Evolutionary conservation across 2,888 invertebrate genomes (phyloP), one percentile per base, ranked within the genome.

Genomic region (Patella caerulea): DNA sequence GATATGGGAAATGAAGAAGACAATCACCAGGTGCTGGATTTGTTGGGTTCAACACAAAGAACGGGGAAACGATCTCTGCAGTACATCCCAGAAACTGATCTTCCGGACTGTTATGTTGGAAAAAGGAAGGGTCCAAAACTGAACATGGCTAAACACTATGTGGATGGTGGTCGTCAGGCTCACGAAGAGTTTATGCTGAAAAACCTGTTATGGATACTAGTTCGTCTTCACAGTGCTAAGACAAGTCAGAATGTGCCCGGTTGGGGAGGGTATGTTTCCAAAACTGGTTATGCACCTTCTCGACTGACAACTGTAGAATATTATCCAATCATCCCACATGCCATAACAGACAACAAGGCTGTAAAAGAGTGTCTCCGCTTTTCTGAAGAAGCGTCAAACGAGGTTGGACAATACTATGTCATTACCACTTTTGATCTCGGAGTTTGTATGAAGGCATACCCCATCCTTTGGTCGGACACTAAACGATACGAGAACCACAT

Each of bases 371-470:
- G 82, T 29, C 65, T 82, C 17, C 45, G 79, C 24, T 74, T 73
- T 69, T 75, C 83, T 14, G 82, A 81, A 73, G 72, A 78, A 53
- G 82, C 77, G 34, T 34, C 34, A 34, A 34, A 34, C 34, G 34
- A 34, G 34, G 82, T 82, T 71, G 80, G 81, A 1, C 85, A 84
- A 69, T 3, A 73, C 45, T 84, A 81, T 72, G 75, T 78, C n/a
- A 74, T 84, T 14, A 84, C 81, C 45, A 83, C 83, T 29, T 85
- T 83, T 78, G 84, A 85, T 71, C 71, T 84, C 9, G 81, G 84
- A 4, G 82, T 84, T 29, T 82, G 83, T 71, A 84, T 84, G 81
- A 82, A 82, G 71, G 83, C 84, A 19, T 79, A 75, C 55, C 84
- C 83, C 14, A 29, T 84, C 24, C 75, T 81, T 9, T 84, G 77